Conservation (phyloP, 2,113 vertebrate genomes). For the Scomber colias region DNA sequence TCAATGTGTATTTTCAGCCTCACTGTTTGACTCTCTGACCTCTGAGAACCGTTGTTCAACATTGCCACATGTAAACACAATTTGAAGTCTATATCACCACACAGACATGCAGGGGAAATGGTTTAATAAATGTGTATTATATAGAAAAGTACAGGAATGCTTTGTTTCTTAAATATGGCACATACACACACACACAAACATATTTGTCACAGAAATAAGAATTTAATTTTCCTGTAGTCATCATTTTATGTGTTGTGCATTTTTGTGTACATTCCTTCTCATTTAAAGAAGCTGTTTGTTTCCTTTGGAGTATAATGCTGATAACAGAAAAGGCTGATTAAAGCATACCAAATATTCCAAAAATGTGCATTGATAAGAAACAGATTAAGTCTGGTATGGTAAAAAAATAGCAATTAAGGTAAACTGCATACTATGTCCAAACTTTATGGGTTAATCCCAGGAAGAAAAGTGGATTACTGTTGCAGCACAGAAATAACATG, state of each 20-base stretch:
- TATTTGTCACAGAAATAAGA: not conserved
- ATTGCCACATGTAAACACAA: slow-evolving; percentile 44
- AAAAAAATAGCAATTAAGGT: not conserved
- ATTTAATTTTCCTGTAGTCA: not conserved
- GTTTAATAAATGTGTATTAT: not conserved
- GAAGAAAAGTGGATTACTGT: not conserved
- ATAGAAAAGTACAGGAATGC: not conserved
- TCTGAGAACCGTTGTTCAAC: slow-evolving; percentile 20
- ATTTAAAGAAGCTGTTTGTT: not conserved
- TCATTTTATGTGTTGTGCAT: not conserved
- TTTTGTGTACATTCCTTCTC: not conserved
- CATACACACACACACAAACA: not conserved
- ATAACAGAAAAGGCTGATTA: not conserved
- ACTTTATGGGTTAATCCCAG: not conserved
- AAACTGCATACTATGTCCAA: slow-evolving; percentile 11
- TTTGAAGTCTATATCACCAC: slow-evolving; percentile 24
- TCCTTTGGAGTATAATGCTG: not conserved
- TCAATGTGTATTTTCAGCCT: slow-evolving; percentile 5
- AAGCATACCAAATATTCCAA: not conserved
- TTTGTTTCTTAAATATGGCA: not conserved
- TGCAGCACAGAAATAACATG: slow-evolving; percentile 14
- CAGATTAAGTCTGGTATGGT: not conserved
- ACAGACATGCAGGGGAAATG: not conserved
- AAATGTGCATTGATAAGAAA: slow-evolving; percentile 1
- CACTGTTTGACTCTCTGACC: slow-evolving; percentile 3